These are phyloP conservation scores for Melitaea cinxia DNA, from an alignment of 1,140 invertebrate genomes.

Conservation along the genomic window DNA sequence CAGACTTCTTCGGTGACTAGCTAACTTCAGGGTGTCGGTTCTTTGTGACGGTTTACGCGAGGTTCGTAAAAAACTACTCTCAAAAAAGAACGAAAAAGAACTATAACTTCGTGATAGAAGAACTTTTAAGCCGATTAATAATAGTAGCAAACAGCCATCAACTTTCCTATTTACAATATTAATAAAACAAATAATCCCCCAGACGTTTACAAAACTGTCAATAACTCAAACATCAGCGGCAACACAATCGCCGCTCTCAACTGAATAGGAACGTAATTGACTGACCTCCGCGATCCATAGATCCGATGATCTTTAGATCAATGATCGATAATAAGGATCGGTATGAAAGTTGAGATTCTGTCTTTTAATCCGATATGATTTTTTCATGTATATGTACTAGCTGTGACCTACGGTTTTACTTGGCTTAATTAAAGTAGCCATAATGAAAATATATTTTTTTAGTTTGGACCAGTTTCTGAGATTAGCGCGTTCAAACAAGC, in stretches of 20 bases:
- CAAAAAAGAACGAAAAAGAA: too few relatives aligned
- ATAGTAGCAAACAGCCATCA: too few relatives aligned
- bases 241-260: constrained; percentile 47
- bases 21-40: too few relatives aligned
- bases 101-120: too few relatives aligned
- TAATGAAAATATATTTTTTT: too few relatives aligned
- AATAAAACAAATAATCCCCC: neutral
- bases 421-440: too few relatives aligned
- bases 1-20: too few relatives aligned
- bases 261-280: constrained; percentile 68
- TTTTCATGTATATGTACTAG: neutral
- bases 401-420: neutral
- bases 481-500: too few relatives aligned
- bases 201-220: constrained; percentile 10
- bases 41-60: too few relatives aligned
- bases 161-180: neutral
- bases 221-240: constrained; percentile 7
- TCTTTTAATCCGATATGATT: neutral
- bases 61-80: too few relatives aligned
- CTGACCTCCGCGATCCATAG: constrained; percentile 62
- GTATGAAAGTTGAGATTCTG: constrained; percentile 50
- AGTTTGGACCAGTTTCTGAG: too few relatives aligned
- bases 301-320: constrained; percentile 67
- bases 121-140: too few relatives aligned
- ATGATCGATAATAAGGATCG: constrained; percentile 66